These are phyloP conservation scores for Diabrotica balteata DNA, from an alignment of 2,888 invertebrate genomes.

Conservation along the genomic window DNA sequence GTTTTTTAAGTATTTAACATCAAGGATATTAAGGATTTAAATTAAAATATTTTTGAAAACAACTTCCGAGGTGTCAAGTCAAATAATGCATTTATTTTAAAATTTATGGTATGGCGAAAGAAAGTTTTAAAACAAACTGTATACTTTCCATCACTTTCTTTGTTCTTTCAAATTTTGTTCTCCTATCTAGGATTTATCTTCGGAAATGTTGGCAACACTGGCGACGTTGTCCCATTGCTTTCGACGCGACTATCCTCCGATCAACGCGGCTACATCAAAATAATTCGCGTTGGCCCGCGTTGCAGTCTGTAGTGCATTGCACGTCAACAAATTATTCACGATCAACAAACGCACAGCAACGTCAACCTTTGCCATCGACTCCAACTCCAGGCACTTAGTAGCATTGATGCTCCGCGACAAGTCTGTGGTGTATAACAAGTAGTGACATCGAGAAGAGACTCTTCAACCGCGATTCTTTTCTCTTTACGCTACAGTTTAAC, in stretches of 20 bases:
- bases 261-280: slow-evolving; percentile 24
- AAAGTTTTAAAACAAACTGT: no score
- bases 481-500: slow-evolving; percentile 1
- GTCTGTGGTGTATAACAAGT: slow-evolving; percentile 18
- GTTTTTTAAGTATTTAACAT: no score
- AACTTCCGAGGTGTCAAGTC: no score
- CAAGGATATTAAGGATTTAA: no score
- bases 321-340: slow-evolving; percentile 20
- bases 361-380: slow-evolving; percentile 13
- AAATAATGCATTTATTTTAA: no score
- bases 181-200: neutral
- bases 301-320: slow-evolving; percentile 27
- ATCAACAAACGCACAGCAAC: slow-evolving; percentile 9
- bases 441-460: slow-evolving; percentile 5
- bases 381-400: neutral
- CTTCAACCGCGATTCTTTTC: slow-evolving; percentile 3
- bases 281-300: slow-evolving; percentile 29
- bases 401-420: slow-evolving; percentile 9
- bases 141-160: no score
- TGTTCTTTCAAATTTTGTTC: no score
- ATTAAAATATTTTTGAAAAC: no score
- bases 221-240: slow-evolving; percentile 6
- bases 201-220: slow-evolving; percentile 17
- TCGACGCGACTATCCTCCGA: slow-evolving; percentile 23
- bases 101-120: no score